A percentile compares a stretch with the other conserved stretches of the same genome.
Evolutionary conservation across 2,113 vertebrate species (phyloP).

Genomic region (Polypterus senegalus): DNA sequence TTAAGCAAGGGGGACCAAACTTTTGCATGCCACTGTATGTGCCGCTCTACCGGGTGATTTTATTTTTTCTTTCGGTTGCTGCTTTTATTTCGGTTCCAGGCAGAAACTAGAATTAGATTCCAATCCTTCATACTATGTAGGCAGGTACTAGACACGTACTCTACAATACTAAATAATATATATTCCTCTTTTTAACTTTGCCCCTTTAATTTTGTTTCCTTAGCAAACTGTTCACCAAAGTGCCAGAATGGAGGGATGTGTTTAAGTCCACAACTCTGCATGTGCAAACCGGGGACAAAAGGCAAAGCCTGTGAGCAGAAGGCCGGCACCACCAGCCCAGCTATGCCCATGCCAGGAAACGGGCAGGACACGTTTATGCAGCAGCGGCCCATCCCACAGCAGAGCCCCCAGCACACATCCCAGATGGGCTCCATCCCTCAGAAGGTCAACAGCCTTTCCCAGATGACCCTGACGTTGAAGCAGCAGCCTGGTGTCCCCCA

Average conservation of each 20-base stretch:
- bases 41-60: too few species aligned
- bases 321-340: slow-evolving; percentile 42
- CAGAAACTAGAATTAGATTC: too few species aligned
- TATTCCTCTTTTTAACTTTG: slow-evolving; percentile 18
- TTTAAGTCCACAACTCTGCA: slow-evolving; percentile 82
- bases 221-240: slow-evolving; percentile 80
- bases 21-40: too few species aligned
- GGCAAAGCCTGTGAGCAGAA: slow-evolving; percentile 75
- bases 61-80: too few species aligned
- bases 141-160: too few species aligned
- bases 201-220: slow-evolving; percentile 28
- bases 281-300: slow-evolving; percentile 84
- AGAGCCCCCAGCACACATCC: slow-evolving; percentile 46
- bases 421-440: slow-evolving; percentile 66
- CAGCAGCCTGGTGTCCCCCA: slow-evolving; percentile 61
- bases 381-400: slow-evolving; percentile 47
- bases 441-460: slow-evolving; percentile 52
- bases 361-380: slow-evolving; percentile 39
- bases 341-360: slow-evolving; percentile 35
- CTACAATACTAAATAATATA: background rate
- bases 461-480: slow-evolving; percentile 83
- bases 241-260: slow-evolving; percentile 96
- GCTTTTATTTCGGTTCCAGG: too few species aligned
- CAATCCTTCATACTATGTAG: too few species aligned
- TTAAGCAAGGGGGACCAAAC: too few species aligned